Evolutionary conservation across 2,888 invertebrate genomes (phyloP), one percentile per base, ranked within the genome.

Genomic region (Kuschelorhynchus macadamiae): DNA sequence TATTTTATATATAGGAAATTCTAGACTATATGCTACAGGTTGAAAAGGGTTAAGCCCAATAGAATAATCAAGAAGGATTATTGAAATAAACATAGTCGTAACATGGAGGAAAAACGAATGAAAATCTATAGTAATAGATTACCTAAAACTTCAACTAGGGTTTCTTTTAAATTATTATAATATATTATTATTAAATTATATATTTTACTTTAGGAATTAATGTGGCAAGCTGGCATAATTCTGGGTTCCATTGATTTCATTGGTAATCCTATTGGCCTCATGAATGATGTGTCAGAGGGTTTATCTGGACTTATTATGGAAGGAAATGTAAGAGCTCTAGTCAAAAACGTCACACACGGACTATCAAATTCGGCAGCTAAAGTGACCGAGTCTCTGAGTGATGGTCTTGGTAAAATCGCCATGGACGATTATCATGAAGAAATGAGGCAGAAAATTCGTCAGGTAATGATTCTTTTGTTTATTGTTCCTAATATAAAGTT

Each of bases 341-440:
- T 99, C 30, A 93, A 95, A 84, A 98, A 97, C 83, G 94, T 99
- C 3, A 95, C 98, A 0, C 98, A 99, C 81, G 99, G 98, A 7
- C 88, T 98, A 73, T 97, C 97, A 4, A 98, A 98, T 85, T 96
- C 98, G 0, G 94, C 98, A 0, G 98, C 98, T 8, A 99, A 99
- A 86, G 92, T 98, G 44, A 91, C 94, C 46, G 95, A 95, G 81
- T 93, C 96, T 0, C 84, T 98, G 73, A 96, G 97, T 0, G 97
- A 97, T 83, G 95, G 95, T 3, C 85, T 98, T 72, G 96, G 83
- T 1, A 89, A 92, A 70, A 94, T 96, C 3, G 92, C 95, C 53
- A 89, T 95, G 84, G 97, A 98, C 83, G 95, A 96, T 77, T 90
- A 91, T 64, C 96, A 98, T 83, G 96, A 96, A 83, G 94, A 95